These are phyloP conservation scores for Atrichornis clamosus DNA, from an alignment of 2,113 vertebrate species.

Conservation along the genomic window DNA sequence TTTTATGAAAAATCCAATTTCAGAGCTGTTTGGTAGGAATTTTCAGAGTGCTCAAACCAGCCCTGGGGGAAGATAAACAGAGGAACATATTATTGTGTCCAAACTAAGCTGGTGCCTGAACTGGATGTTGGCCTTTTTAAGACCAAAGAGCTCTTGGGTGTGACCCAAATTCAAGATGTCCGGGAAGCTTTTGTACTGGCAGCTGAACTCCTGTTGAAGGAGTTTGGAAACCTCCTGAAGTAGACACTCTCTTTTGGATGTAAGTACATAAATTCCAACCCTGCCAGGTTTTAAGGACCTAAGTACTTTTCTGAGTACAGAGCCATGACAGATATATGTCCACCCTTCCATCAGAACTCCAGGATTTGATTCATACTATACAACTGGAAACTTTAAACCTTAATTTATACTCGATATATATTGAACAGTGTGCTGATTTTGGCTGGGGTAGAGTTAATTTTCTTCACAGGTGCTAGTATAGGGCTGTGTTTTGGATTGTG, in stretches of 20 bases:
- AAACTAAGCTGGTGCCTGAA: background rate
- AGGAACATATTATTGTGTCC: background rate
- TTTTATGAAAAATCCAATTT: conserved; percentile 23
- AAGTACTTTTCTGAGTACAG: background rate
- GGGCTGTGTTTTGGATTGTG: background rate
- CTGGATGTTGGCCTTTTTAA: background rate
- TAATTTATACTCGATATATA: background rate
- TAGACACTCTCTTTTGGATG: background rate
- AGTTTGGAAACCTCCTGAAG: background rate
- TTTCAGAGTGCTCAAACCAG: background rate
- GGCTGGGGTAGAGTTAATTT: background rate
- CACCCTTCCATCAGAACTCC: background rate
- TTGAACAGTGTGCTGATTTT: background rate
- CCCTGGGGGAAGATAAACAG: background rate
- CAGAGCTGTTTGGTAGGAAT: background rate
- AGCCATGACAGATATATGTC: background rate
- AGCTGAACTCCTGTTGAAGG: background rate
- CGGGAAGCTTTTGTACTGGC: background rate
- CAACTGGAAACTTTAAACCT: background rate
- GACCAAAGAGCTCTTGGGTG: background rate
- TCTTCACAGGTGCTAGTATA: background rate
- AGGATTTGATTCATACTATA: background rate
- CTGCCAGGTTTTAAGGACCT: background rate
- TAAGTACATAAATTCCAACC: background rate
- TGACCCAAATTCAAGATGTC: background rate